Conservation (phyloP, 1,140 invertebrate genomes). For the Micrasema minimum region DNA sequence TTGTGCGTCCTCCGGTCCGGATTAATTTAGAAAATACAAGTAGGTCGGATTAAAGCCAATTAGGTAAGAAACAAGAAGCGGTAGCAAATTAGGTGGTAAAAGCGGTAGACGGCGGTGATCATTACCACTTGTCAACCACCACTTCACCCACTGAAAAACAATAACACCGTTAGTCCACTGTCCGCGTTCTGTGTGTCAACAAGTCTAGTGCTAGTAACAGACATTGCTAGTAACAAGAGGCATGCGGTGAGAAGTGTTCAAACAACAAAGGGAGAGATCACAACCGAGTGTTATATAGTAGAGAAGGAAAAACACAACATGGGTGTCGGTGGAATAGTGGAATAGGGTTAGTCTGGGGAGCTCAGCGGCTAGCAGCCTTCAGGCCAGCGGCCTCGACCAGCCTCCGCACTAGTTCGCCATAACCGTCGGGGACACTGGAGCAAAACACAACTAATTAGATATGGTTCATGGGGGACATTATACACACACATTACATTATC, state of each 20-base stretch:
- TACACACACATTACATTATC: no score
- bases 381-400: constrained; percentile 39
- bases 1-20: constrained; percentile 43
- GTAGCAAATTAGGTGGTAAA: constrained; percentile 61
- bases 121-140: constrained; percentile 71
- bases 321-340: constrained; percentile 68
- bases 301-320: constrained; percentile 66
- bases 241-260: constrained; percentile 59
- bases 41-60: constrained; percentile 58
- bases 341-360: constrained; percentile 65
- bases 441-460: constrained; percentile 50
- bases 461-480: constrained; percentile 34
- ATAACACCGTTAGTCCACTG: constrained; percentile 57
- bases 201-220: constrained; percentile 21
- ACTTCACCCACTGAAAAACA: constrained; percentile 71
- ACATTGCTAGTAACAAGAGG: constrained; percentile 60
- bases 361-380: constrained; percentile 63
- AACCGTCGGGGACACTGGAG: constrained; percentile 45
- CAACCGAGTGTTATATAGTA: constrained; percentile 64
- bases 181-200: constrained; percentile 26
- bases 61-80: constrained; percentile 57
- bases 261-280: constrained; percentile 59
- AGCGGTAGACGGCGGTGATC: constrained; percentile 64
- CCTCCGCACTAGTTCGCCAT: constrained; percentile 31
- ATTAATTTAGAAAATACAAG: constrained; percentile 52